phyloP scores from a whole-genome alignment of 1,140 invertebrate genomes.

The Drosophila kepulauana region DNA sequence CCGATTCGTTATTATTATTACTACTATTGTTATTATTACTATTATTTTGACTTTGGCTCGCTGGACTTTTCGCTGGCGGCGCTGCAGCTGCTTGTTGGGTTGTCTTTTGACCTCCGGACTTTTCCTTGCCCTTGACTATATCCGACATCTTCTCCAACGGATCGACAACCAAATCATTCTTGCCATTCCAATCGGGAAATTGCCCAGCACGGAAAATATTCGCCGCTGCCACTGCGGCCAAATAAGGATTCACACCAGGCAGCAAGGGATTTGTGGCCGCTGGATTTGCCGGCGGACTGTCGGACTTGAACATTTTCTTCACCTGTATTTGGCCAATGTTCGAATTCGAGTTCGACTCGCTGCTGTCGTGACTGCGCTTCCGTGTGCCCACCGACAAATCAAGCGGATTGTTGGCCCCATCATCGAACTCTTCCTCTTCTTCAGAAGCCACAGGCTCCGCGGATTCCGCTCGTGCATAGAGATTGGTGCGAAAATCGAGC shows the following conservation, averaged over 20 bases:
- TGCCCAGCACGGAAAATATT: slow-evolving; percentile 91
- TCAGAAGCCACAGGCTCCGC: slow-evolving; percentile 85
- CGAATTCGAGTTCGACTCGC: background rate
- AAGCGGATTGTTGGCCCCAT: slow-evolving; percentile 86
- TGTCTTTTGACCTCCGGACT: slow-evolving; percentile 84
- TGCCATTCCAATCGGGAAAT: slow-evolving; percentile 91
- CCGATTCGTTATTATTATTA: slow-evolving; percentile 56
- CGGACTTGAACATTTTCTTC: slow-evolving; percentile 84
- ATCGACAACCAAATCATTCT: slow-evolving; percentile 91
- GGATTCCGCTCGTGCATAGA: slow-evolving; percentile 68
- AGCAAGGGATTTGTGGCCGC: slow-evolving; percentile 89
- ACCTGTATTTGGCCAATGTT: slow-evolving; percentile 76
- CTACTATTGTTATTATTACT: slow-evolving; percentile 82
- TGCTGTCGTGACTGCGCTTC: slow-evolving; percentile 86
- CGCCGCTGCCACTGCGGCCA: slow-evolving; percentile 91
- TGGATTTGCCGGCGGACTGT: slow-evolving; percentile 89
- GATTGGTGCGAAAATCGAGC: slow-evolving; percentile 78
- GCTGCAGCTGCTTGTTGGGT: slow-evolving; percentile 39
- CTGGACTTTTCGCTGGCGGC: slow-evolving; percentile 61
- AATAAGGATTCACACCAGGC: slow-evolving; percentile 91
- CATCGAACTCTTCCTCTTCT: slow-evolving; percentile 85
- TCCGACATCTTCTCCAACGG: slow-evolving; percentile 96
- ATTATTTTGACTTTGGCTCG: slow-evolving; percentile 25
- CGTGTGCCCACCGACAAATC: slow-evolving; percentile 93
- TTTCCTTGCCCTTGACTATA: slow-evolving; percentile 85